Conservation (phyloP, 2,113 vertebrate species). For the Tricholaema leucomelas region DNA sequence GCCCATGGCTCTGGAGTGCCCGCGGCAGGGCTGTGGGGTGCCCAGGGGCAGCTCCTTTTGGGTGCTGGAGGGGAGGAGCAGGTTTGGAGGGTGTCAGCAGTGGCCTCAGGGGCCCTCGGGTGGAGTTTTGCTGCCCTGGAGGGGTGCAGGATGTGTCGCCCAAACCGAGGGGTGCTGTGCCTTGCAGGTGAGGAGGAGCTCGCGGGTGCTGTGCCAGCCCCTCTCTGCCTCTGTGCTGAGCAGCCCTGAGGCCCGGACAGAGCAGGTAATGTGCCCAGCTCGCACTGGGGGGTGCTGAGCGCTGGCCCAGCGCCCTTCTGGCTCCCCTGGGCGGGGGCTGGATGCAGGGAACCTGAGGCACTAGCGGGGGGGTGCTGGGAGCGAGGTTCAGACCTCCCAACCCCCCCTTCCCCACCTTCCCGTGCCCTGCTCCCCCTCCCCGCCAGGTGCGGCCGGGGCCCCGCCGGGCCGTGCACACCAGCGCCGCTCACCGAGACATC, state of each 20-base stretch:
- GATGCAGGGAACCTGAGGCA: no score
- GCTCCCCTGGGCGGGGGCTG: neutral
- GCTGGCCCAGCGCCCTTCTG: neutral
- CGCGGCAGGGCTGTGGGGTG: fast-evolving
- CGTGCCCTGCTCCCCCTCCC: fast-evolving
- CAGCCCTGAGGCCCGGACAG: neutral
- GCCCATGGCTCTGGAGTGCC: neutral
- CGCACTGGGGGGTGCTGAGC: neutral
- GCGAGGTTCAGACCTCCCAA: fast-evolving
- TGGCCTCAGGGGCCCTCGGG: fast-evolving
- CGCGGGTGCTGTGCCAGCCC: constrained; percentile 65
- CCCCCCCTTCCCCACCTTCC: no score
- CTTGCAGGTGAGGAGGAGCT: constrained; percentile 69
- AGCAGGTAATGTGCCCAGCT: constrained; percentile 52
- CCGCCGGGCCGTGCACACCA: constrained; percentile 64
- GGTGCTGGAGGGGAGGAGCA: neutral
- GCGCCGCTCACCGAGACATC: constrained; percentile 67
- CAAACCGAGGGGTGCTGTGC: neutral
- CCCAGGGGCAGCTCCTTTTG: neutral
- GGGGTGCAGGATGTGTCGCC: fast-evolving
- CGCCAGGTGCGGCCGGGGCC: fast-evolving
- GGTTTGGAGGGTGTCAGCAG: fast-evolving
- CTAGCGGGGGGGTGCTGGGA: no score
- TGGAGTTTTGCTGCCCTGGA: neutral
- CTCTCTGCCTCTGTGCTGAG: constrained; percentile 60